A percentile compares a stretch with the other conserved stretches of the same genome.
Conservation (phyloP, 2,113 vertebrate genomes). For the human region GRCh38 chr3:181629501-181630000, state of each 20-base stretch:
- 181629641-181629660: neutral
- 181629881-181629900: slow-evolving; percentile 29
- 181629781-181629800: slow-evolving; percentile 2
- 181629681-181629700: neutral
- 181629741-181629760: neutral
- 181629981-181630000: neutral
- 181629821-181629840: neutral
- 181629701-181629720: neutral
- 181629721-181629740: neutral
- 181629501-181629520: neutral
- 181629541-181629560: neutral
- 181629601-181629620: neutral
- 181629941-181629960: slow-evolving; percentile 39
- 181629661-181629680: neutral
- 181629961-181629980: slow-evolving; percentile 32
- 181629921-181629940: neutral
- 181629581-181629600: neutral
- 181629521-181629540: neutral
- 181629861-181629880: slow-evolving; percentile 15
- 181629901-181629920: slow-evolving; percentile 37
- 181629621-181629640: neutral
- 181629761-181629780: neutral
- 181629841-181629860: slow-evolving; percentile 2
- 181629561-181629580: neutral
- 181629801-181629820: slow-evolving; percentile 24